A percentile compares a stretch with the other conserved stretches of the same genome.
These are phyloP conservation scores for Clytia hemisphaerica DNA, from an alignment of 30 jellyfish, hydroid and myxozoan species.

Conservation along the genomic window DNA sequence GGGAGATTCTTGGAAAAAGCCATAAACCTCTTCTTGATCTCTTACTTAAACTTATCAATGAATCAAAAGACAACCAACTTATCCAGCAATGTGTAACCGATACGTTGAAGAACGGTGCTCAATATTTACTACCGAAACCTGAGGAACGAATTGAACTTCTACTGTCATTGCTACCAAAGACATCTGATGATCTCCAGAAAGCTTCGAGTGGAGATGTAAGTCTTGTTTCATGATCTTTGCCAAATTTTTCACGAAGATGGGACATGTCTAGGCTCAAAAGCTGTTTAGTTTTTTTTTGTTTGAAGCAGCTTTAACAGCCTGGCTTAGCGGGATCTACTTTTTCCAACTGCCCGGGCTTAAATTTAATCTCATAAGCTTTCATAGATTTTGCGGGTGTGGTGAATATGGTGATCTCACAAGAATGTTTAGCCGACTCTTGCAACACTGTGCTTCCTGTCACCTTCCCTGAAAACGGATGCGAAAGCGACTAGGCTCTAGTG, in stretches of 20 bases:
- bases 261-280: too few species aligned
- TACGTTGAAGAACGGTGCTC: conserved; percentile 66
- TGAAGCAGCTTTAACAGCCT: too few species aligned
- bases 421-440: too few species aligned
- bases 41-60: conserved; percentile 47
- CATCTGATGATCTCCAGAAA: conserved; percentile 16
- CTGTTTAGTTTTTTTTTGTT: too few species aligned
- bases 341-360: too few species aligned
- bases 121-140: conserved; percentile 48
- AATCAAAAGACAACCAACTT: background rate
- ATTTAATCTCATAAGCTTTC: too few species aligned
- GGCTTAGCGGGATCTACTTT: too few species aligned
- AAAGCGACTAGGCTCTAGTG: too few species aligned
- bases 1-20: conserved; percentile 49
- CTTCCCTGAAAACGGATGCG: too few species aligned
- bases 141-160: conserved; percentile 59
- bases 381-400: too few species aligned
- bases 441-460: too few species aligned
- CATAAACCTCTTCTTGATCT: conserved; percentile 48
- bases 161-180: conserved; percentile 48
- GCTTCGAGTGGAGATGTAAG: conserved; percentile 64
- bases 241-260: background rate
- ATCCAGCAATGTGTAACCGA: conserved; percentile 27
- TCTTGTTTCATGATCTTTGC: background rate
- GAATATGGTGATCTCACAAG: too few species aligned